A percentile compares a stretch with the other conserved stretches of the same genome.
Conservation (phyloP, 1,140 invertebrate species). For the Neodiprion virginianus region DNA sequence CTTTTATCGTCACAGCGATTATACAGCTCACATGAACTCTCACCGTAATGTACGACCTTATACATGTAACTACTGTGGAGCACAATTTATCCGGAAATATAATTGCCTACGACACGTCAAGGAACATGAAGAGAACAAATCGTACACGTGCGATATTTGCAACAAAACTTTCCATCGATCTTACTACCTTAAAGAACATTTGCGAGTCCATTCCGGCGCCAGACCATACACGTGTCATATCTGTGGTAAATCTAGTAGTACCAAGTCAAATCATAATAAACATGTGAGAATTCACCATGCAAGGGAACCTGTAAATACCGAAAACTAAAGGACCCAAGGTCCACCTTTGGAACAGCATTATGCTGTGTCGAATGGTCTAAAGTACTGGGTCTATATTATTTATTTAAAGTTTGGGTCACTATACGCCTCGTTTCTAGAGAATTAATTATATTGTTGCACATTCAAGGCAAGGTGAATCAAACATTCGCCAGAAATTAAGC, state of each 20-base stretch:
- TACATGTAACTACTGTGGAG: constrained; percentile 92
- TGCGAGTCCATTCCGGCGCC: constrained; percentile 83
- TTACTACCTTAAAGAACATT: constrained; percentile 87
- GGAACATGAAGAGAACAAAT: constrained; percentile 89
- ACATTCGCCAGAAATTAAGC: too few species aligned
- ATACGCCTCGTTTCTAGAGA: constrained; percentile 13
- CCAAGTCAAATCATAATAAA: constrained; percentile 89
- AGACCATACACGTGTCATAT: constrained; percentile 85
- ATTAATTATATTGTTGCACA: constrained; percentile 10
- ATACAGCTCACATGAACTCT: constrained; percentile 83
- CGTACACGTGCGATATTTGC: constrained; percentile 87
- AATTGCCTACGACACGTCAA: constrained; percentile 90
- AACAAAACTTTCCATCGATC: constrained; percentile 85
- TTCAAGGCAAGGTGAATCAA: constrained; percentile 15
- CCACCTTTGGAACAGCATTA: background rate
- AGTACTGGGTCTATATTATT: constrained; percentile 12
- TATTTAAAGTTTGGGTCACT: constrained; percentile 12
- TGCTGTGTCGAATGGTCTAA: background rate
- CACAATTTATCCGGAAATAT: constrained; percentile 91
- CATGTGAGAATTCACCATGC: constrained; percentile 88
- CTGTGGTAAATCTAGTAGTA: constrained; percentile 85
- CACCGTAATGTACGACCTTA: constrained; percentile 83
- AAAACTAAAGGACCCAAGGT: constrained; percentile 66
- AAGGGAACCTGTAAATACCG: constrained; percentile 82
- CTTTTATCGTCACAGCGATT: constrained; percentile 80